These are phyloP conservation scores for Trissonchulus latispiculum DNA, from an alignment of 2,888 invertebrate species.

Conservation along the genomic window DNA sequence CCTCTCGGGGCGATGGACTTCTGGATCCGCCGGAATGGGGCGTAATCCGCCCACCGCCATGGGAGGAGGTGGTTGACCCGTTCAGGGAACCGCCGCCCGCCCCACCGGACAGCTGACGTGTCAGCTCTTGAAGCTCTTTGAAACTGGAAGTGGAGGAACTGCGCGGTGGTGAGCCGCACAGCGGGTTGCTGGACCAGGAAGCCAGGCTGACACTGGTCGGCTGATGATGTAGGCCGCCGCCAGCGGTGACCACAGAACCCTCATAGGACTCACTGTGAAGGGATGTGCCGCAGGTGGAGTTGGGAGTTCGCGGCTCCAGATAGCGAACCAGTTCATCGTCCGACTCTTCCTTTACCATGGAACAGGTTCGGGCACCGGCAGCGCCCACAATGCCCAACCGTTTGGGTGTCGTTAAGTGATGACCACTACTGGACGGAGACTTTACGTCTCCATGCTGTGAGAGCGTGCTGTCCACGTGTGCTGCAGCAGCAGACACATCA, in stretches of 20 bases:
- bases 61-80: background rate
- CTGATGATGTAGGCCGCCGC: background rate
- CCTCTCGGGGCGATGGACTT: constrained; percentile 33
- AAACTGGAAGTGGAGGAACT: constrained; percentile 22
- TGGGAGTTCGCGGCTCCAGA: background rate
- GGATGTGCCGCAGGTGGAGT: background rate
- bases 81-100: constrained; percentile 21
- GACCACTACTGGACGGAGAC: too few species aligned
- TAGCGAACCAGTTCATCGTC: constrained; percentile 56
- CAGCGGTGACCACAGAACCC: background rate
- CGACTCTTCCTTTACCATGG: constrained; percentile 83
- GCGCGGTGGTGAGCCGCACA: background rate
- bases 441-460: too few species aligned
- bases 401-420: too few species aligned
- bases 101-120: constrained; percentile 29
- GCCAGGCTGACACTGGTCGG: too few species aligned
- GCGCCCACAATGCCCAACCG: too few species aligned
- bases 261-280: background rate
- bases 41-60: constrained; percentile 16
- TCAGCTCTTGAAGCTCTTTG: constrained; percentile 39
- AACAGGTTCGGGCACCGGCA: constrained; percentile 77
- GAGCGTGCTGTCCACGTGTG: too few species aligned
- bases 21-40: constrained; percentile 30
- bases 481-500: too few species aligned
- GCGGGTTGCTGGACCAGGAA: too few species aligned